Base-by-base conservation (phyloP, 2,888 invertebrate species). In the Xestia sexstrigata region DNA sequence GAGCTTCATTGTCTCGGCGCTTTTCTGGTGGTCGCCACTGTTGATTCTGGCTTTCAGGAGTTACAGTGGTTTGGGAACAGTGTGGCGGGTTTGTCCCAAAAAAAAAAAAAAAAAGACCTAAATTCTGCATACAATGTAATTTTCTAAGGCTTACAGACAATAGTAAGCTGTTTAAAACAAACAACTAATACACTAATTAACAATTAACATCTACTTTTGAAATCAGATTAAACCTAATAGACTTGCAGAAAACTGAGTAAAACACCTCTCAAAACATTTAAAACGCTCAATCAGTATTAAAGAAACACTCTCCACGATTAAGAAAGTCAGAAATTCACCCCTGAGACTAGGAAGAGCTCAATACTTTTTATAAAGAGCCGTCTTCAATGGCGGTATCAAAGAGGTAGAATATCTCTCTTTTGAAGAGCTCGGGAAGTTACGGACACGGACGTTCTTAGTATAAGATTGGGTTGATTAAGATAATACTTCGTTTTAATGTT, bases 351-450 rank as follows among this genome's bases (percentile, higher is more conserved):
- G 8, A 35, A 60, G 58, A 52, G 13, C 39, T 71, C 42, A 71
- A 63, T 63, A 26, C 42, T 42, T 76, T 66, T 58, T 62, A n/a
- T 62, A 55, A 81, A 76, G 70, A 49, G 23, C 45, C 67, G 11
- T 71, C 63, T 65, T 76, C 30, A 76, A 82, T 71, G 30, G 63
- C 49, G 9, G 20, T 49, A 76, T 82, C 62, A 78, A 68, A 68
- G 47, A 55, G 26, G 8, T 55, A 26, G 17, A 35, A 72, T 74
- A 71, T 67, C 52, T 52, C 52, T 15, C 66, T 23, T 70, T 78
- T 62, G n/a, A 66, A 15, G 42, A 52, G 9, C 23, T 49, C n/a
- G 15, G n/a, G n/a, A 78, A 79, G 73, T 83, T 45, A 49, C 7
- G 20, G 35, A 60, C n/a, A 45, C 30, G 6, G 66, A 45, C 17